Conservation (phyloP, 2,888 invertebrate species). For the Siphonodentalium dalli region DNA sequence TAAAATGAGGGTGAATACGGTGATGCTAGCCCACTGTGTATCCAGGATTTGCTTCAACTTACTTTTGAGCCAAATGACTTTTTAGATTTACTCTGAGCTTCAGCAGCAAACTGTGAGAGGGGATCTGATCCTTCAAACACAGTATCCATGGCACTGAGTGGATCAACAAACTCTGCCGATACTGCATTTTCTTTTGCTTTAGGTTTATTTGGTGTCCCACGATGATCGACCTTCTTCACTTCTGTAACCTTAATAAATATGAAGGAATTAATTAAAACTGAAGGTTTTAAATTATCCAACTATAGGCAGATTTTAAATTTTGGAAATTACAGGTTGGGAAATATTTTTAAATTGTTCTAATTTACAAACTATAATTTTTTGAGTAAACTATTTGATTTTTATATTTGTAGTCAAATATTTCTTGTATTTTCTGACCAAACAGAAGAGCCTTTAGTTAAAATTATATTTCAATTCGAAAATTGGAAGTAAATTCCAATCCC, state of each 20-base stretch:
- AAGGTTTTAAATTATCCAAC: neutral
- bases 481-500: no score
- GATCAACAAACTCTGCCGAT: constrained; percentile 32
- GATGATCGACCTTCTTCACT: constrained; percentile 42
- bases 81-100: constrained; percentile 68
- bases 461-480: no score
- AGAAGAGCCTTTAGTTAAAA: no score
- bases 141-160: constrained; percentile 41
- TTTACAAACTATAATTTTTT: neutral
- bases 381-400: neutral
- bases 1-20: neutral
- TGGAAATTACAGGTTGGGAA: neutral
- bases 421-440: no score
- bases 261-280: neutral
- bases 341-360: no score
- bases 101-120: constrained; percentile 73
- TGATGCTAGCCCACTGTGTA: no score
- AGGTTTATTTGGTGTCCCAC: constrained; percentile 26
- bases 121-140: constrained; percentile 78
- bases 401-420: no score
- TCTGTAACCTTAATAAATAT: constrained; percentile 51
- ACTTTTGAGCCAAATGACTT: constrained; percentile 30
- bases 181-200: constrained; percentile 16
- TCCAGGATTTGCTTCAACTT: constrained; percentile 23
- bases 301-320: neutral